phyloP scores from a whole-genome alignment of 1,140 invertebrate species.

The Cyrtorhinus lividipennis region DNA sequence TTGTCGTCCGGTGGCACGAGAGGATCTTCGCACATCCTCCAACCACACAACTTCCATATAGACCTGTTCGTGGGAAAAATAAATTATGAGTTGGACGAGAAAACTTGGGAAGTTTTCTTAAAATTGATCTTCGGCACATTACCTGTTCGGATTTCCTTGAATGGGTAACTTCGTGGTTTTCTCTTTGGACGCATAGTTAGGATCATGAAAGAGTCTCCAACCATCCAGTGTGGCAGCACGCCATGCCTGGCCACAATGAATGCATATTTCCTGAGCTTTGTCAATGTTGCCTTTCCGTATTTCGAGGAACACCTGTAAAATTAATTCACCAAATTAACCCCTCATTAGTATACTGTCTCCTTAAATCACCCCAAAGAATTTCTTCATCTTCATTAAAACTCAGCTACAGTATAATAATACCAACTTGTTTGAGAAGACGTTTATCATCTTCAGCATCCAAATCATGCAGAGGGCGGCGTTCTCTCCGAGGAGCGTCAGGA shows the following conservation, averaged over 20 bases:
- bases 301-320: slow-evolving; percentile 45
- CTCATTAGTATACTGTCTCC: too few relatives aligned
- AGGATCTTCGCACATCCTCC: slow-evolving; percentile 49
- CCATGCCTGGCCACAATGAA: slow-evolving; percentile 77
- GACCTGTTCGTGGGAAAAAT: slow-evolving; percentile 40
- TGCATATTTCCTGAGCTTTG: slow-evolving; percentile 67
- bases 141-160: slow-evolving; percentile 54
- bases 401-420: too few relatives aligned
- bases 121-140: background rate
- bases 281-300: slow-evolving; percentile 72
- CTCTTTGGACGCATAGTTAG: slow-evolving; percentile 42
- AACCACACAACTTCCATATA: slow-evolving; percentile 77
- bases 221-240: slow-evolving; percentile 76
- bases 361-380: too few relatives aligned
- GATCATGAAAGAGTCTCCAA: slow-evolving; percentile 71
- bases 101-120: too few relatives aligned
- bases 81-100: background rate
- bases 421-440: slow-evolving; percentile 44
- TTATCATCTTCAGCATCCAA: slow-evolving; percentile 76
- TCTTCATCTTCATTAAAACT: too few relatives aligned
- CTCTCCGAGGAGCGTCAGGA: slow-evolving; percentile 78
- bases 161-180: slow-evolving; percentile 35
- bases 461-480: slow-evolving; percentile 68
- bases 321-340: background rate
- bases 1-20: slow-evolving; percentile 31